Percentiles rank a stretch among this genome's conserved stretches.
These are phyloP conservation scores for Embidobia sp. DNA, from an alignment of 2,888 invertebrate genomes.

Conservation along the genomic window DNA sequence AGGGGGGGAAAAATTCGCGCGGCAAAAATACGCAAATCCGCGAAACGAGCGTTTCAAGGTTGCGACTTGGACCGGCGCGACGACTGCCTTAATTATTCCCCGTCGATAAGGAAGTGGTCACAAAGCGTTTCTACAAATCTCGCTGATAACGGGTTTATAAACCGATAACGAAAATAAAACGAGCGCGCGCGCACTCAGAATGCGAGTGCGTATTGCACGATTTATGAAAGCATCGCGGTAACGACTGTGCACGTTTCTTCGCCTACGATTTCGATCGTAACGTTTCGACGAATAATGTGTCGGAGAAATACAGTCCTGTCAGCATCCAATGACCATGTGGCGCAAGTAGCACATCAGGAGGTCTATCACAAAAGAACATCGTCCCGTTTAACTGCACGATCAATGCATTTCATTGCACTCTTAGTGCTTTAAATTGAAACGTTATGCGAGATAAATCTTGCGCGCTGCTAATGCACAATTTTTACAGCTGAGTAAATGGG, in stretches of 20 bases:
- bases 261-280: slow-evolving; percentile 62
- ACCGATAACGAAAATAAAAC: slow-evolving; percentile 41
- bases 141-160: slow-evolving; percentile 57
- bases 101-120: slow-evolving; percentile 54
- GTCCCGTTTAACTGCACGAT: slow-evolving; percentile 57
- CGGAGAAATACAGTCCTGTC: slow-evolving; percentile 62
- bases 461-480: slow-evolving; percentile 39
- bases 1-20: too few species aligned
- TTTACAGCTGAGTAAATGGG: slow-evolving; percentile 27
- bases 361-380: slow-evolving; percentile 64
- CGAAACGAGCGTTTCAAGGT: slow-evolving; percentile 34
- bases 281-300: slow-evolving; percentile 53
- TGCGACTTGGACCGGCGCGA: slow-evolving; percentile 20
- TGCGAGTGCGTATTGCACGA: slow-evolving; percentile 43
- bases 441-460: slow-evolving; percentile 55
- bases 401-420: slow-evolving; percentile 61
- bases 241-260: slow-evolving; percentile 57
- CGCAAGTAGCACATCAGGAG: slow-evolving; percentile 63
- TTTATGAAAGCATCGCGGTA: slow-evolving; percentile 50
- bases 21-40: slow-evolving; percentile 48
- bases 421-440: slow-evolving; percentile 60
- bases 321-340: slow-evolving; percentile 47
- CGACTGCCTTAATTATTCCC: slow-evolving; percentile 45
- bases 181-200: background rate
- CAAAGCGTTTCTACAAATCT: slow-evolving; percentile 49